Evolutionary conservation across 2,797 vertebrate species (phyloP).

Genomic region (Sebastes matsubarae): DNA sequence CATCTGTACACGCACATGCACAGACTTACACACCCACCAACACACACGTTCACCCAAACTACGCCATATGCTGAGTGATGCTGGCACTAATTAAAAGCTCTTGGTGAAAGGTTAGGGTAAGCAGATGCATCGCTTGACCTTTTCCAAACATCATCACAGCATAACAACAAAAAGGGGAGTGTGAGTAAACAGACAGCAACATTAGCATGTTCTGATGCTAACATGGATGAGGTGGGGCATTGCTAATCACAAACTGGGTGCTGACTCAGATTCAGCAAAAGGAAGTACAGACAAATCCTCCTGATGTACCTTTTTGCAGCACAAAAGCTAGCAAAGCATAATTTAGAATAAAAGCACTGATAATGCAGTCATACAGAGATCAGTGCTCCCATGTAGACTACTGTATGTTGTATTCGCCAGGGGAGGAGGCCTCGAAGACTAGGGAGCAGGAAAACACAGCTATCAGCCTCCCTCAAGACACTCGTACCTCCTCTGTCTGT

Average conservation of each 20-base stretch:
- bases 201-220: slow-evolving; percentile 39
- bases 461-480: slow-evolving; percentile 32
- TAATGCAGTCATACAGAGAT: not conserved
- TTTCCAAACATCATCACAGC: slow-evolving; percentile 70
- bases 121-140: slow-evolving; percentile 77
- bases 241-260: not conserved
- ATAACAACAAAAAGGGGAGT: slow-evolving; percentile 62
- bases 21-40: not conserved
- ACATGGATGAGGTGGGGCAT: slow-evolving; percentile 8
- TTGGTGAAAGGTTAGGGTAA: slow-evolving; percentile 72
- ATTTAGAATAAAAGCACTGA: not conserved
- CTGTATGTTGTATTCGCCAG: not conserved
- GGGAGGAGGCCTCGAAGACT: slow-evolving; percentile 19
- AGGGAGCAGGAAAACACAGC: slow-evolving; percentile 5
- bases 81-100: slow-evolving; percentile 82
- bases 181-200: slow-evolving; percentile 55
- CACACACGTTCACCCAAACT: slow-evolving; percentile 15
- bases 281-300: not conserved
- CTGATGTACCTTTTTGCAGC: not conserved
- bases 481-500: slow-evolving; percentile 41
- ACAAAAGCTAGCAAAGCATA: not conserved
- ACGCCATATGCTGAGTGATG: slow-evolving; percentile 73
- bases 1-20: slow-evolving; percentile 4
- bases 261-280: not conserved
- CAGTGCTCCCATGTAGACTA: slow-evolving; percentile 4